Evolutionary conservation across 2,113 vertebrate species (phyloP), one percentile per base, ranked within the genome.

Genomic region (Lonchura striata): DNA sequence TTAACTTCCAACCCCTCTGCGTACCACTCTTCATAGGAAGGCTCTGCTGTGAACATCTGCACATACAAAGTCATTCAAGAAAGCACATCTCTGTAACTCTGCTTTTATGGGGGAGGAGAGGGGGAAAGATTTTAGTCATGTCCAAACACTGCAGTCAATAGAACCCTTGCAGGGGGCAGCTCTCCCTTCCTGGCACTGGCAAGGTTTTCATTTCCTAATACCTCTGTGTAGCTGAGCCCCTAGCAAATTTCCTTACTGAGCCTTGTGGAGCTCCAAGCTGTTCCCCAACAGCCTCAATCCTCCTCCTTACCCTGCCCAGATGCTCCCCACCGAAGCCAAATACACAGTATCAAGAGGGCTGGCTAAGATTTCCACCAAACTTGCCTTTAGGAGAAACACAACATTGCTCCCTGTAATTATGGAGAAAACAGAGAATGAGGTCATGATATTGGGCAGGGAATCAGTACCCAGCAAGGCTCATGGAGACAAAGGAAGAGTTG

Each of bases 21-120:
- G 0, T 23, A 10, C 24, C 20, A 35, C 13, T 23, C 39, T 52
- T 44, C 11, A 7, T 9, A 59, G 47, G 54, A 41, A 75, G 37
- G 42, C 41, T 70, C 49, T 63, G 41, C 47, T 54, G 27, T 2
- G 27, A 41, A 23, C 24, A 33, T 15, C 52, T 35, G 35, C 56
- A 35, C 30, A 12, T 7, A 42, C 0, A 0, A 71, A 81, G 24
- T 1, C 0, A 61, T 9, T 23, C 17, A 72, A 74, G 25, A 60
- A 59, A 60, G 11, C 39, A 30, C 17, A 33, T 39, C 66, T 33
- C 41, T 42, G 27, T 41, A 41, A 30, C 42, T 77, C 72, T 50
- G 30, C 30, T 44, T 44, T 56, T 15, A 37, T 0, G 1, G 28
- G 14, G 9, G 11, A 35, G 10, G 13, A 7, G 10, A 39, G 2